Conservation (phyloP, 2,888 invertebrate genomes). For the Campoplex nolae region DNA sequence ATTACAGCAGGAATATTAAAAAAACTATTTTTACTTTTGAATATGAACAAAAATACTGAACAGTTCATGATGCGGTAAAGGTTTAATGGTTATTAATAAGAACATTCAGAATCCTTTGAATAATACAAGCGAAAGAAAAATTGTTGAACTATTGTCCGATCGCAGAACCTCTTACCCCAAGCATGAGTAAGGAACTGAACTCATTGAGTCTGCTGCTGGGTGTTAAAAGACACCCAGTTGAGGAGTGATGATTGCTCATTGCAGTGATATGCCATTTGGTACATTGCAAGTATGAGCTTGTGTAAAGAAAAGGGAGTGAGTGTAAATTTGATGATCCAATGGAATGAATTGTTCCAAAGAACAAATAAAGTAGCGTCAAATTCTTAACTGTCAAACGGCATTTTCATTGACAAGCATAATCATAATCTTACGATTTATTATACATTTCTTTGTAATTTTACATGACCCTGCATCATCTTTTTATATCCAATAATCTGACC, state of each 20-base stretch:
- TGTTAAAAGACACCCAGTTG: constrained; percentile 39
- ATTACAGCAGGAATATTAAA: not conserved
- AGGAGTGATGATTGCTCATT: constrained; percentile 24
- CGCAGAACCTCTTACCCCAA: constrained; percentile 32
- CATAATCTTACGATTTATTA: not conserved
- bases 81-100: not conserved
- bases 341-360: not conserved
- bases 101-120: not conserved
- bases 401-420: not conserved
- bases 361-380: not conserved
- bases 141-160: not conserved
- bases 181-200: constrained; percentile 35
- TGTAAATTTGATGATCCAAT: not conserved
- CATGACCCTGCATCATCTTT: not conserved
- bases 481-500: not conserved
- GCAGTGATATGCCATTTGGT: constrained; percentile 10
- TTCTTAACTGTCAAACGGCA: not conserved
- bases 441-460: not conserved
- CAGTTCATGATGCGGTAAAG: not conserved
- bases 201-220: constrained; percentile 26
- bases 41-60: not conserved
- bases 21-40: not conserved
- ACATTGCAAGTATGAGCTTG: not conserved
- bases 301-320: constrained; percentile 5
- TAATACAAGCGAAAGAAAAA: not conserved